Evolutionary conservation across 2,888 invertebrate genomes (phyloP).

Genomic region (Cephus runcator): DNA sequence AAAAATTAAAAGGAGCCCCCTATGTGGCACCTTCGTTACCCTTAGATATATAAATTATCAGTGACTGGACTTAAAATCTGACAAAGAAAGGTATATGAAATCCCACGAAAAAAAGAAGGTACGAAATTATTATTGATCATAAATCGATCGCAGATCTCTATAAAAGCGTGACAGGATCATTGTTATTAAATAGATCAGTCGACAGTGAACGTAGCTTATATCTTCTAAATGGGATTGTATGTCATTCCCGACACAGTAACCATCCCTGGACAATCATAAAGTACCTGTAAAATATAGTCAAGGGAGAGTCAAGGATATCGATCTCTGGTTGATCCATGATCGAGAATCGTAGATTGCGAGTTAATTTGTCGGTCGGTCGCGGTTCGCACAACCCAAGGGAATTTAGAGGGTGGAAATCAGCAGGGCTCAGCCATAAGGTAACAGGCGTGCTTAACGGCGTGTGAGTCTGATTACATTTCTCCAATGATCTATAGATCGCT

Average conservation of each 20-base stretch:
- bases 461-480: constrained; percentile 27
- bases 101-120: no score
- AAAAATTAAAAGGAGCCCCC: no score
- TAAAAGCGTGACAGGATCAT: no score
- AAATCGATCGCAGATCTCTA: no score
- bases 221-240: background rate
- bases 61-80: no score
- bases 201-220: background rate
- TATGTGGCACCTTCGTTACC: no score
- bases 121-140: no score
- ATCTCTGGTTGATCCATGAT: background rate
- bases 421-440: constrained; percentile 15
- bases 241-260: background rate
- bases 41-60: no score
- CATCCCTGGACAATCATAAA: background rate
- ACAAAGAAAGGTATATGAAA: no score
- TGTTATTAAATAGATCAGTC: no score
- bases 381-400: constrained; percentile 48
- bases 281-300: background rate
- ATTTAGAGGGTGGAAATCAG: constrained; percentile 35
- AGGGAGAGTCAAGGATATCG: background rate
- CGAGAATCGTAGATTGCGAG: constrained; percentile 17
- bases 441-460: background rate
- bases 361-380: constrained; percentile 56
- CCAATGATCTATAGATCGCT: constrained; percentile 1